Conservation (phyloP, 2,797 vertebrate species). For the Allobates femoralis region DNA sequence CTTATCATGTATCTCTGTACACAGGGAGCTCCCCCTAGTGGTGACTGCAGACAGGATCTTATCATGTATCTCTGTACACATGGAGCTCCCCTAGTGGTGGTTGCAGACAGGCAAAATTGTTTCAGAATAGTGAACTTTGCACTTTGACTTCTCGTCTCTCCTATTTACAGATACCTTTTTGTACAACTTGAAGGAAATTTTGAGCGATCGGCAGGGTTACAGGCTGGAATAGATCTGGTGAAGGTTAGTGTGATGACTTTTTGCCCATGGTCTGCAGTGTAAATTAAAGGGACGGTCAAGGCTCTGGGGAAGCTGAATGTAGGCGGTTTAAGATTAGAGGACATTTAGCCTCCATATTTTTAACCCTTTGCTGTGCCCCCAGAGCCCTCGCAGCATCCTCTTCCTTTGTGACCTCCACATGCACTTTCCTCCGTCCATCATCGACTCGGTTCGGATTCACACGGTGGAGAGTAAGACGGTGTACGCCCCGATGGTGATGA, state of each 20-base stretch:
- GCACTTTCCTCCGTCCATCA: constrained; percentile 86
- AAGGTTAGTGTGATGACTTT: constrained; percentile 73
- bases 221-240: constrained; percentile 88
- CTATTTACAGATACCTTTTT: constrained; percentile 81
- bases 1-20: too few species aligned
- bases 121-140: too few species aligned
- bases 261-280: neutral
- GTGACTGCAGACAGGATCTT: too few species aligned
- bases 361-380: constrained; percentile 4
- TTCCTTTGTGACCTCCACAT: constrained; percentile 98
- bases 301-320: neutral
- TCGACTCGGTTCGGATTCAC: constrained; percentile 90
- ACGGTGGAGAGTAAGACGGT: constrained; percentile 92
- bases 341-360: neutral
- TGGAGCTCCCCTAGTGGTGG: too few species aligned
- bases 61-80: too few species aligned
- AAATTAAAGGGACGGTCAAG: neutral
- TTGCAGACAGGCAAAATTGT: too few species aligned
- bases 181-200: constrained; percentile 88
- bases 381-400: constrained; percentile 93
- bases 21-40: too few species aligned
- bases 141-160: neutral
- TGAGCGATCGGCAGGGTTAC: constrained; percentile 91
- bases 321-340: neutral
- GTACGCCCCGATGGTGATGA: constrained; percentile 91